phyloP scores from a whole-genome alignment of 1,140 invertebrate genomes.

The Hyles vespertilio region DNA sequence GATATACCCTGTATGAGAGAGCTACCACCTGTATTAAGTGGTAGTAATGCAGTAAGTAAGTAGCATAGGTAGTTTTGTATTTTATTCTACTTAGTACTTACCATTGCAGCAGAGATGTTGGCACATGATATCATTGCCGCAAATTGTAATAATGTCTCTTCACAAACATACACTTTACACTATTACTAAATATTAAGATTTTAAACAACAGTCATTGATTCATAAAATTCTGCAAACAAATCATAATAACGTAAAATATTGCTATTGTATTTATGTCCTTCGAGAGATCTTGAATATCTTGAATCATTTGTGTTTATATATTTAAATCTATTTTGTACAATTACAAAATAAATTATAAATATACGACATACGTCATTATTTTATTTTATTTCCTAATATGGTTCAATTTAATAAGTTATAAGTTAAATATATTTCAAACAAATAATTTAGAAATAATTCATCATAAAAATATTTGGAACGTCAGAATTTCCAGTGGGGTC shows the following conservation, averaged over 20 bases:
- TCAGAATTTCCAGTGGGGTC: no score
- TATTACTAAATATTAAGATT: background rate
- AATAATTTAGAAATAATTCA: background rate
- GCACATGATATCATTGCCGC: constrained; percentile 36
- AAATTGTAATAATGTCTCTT: background rate
- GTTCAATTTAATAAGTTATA: background rate
- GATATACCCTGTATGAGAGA: no score
- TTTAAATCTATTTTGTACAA: no score
- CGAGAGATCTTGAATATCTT: background rate
- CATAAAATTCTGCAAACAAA: background rate
- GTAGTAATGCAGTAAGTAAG: no score
- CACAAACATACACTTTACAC: constrained; percentile 1
- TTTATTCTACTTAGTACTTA: constrained; percentile 27
- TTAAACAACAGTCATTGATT: no score
- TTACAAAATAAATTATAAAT: no score
- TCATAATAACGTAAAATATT: background rate
- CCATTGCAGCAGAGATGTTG: constrained; percentile 36
- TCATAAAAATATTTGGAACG: no score
- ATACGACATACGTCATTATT: background rate
- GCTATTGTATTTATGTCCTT: background rate
- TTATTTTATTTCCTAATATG: background rate
- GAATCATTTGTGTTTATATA: no score
- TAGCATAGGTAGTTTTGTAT: no score
- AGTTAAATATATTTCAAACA: background rate
- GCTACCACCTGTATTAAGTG: no score